phyloP scores from a whole-genome alignment of 2,797 vertebrate genomes.

The Babyrousa celebensis region DNA sequence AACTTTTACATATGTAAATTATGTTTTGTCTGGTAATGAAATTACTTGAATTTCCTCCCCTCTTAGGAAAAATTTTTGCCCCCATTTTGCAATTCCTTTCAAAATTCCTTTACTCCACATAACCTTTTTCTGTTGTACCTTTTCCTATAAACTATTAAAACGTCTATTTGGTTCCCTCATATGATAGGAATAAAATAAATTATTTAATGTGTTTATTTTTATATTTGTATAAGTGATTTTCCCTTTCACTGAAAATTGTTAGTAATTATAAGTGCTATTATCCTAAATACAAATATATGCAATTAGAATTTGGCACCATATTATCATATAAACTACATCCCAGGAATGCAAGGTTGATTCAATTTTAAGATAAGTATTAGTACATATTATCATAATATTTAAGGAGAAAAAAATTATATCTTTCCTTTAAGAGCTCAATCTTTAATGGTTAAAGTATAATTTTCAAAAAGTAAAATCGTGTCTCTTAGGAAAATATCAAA shows the following conservation, averaged over 20 bases:
- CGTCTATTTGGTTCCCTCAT: background rate
- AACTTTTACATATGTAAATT: background rate
- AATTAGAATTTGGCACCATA: background rate
- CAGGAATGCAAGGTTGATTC: background rate
- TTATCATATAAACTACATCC: background rate
- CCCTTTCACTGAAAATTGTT: background rate
- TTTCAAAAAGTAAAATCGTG: conserved; percentile 48
- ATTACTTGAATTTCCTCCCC: background rate
- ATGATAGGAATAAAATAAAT: background rate
- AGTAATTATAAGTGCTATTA: conserved; percentile 14
- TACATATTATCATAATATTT: background rate
- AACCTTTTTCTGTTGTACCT: background rate
- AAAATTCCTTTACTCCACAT: background rate
- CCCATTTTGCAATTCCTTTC: background rate
- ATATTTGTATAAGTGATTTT: conserved; percentile 1
- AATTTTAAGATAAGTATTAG: background rate
- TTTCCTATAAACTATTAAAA: background rate
- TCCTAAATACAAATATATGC: background rate
- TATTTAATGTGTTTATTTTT: background rate
- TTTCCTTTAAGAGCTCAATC: conserved; percentile 37
- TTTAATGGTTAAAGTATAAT: conserved; percentile 39
- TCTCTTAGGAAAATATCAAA: conserved; percentile 10
- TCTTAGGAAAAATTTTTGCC: background rate
- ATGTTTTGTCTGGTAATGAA: background rate
- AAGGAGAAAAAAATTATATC: background rate